These are phyloP conservation scores for Drosophila arizonae DNA, from an alignment of 1,140 invertebrate species.

Conservation along the genomic window DNA sequence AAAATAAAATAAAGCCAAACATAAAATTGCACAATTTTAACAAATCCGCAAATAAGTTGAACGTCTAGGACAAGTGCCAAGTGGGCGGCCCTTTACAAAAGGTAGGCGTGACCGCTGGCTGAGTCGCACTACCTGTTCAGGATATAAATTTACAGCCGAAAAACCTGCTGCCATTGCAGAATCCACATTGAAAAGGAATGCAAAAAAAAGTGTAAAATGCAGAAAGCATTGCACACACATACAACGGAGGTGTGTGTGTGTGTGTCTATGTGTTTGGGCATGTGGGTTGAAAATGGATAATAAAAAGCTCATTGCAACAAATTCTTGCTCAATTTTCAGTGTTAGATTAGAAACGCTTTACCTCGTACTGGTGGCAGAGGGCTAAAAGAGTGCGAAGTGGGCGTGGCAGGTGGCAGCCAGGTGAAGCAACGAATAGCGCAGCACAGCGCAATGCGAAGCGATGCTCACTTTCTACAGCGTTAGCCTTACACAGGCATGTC, in stretches of 20 bases:
- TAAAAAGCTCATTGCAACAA: slow-evolving; percentile 81
- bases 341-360: slow-evolving; percentile 71
- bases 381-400: neutral
- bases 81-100: slow-evolving; percentile 5
- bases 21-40: slow-evolving; percentile 55
- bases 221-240: slow-evolving; percentile 52
- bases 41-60: slow-evolving; percentile 80
- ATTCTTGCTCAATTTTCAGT: slow-evolving; percentile 78
- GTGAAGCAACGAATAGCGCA: slow-evolving; percentile 5
- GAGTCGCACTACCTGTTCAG: slow-evolving; percentile 5
- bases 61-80: slow-evolving; percentile 34
- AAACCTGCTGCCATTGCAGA: slow-evolving; percentile 73
- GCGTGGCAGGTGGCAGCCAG: neutral
- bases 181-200: slow-evolving; percentile 64
- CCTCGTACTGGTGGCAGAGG: slow-evolving; percentile 5
- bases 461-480: slow-evolving; percentile 44
- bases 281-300: slow-evolving; percentile 74
- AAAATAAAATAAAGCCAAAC: neutral
- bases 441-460: slow-evolving; percentile 49
- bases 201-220: slow-evolving; percentile 71
- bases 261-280: slow-evolving; percentile 17
- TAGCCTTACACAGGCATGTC: neutral
- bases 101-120: slow-evolving; percentile 37
- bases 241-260: neutral
- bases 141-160: slow-evolving; percentile 69